A percentile compares a stretch with the other conserved stretches of the same genome.
phyloP scores from a whole-genome alignment of 2,113 vertebrate species.

The Dipodomys spectabilis region DNA sequence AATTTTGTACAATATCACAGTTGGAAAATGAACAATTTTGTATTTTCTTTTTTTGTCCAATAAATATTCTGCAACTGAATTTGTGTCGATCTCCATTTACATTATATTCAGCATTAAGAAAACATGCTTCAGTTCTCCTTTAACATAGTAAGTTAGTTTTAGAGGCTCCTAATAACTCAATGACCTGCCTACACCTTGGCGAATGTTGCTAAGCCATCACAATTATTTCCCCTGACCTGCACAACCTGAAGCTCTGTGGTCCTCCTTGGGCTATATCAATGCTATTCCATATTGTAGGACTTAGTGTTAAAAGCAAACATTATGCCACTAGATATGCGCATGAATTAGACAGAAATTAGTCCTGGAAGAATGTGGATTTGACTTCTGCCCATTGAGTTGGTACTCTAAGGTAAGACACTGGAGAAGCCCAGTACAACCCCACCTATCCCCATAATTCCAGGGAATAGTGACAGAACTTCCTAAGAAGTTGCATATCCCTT shows the following conservation, averaged over 20 bases:
- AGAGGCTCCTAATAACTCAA: not conserved
- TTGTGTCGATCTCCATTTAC: not conserved
- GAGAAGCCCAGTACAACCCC: not conserved
- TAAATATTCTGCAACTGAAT: not conserved
- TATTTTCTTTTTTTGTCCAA: not conserved
- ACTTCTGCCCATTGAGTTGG: too few species aligned
- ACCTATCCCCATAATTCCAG: not conserved
- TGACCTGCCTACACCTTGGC: not conserved
- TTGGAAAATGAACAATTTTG: not conserved
- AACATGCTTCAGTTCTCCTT: not conserved
- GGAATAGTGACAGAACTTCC: not conserved
- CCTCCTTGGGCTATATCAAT: not conserved
- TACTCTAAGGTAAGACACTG: not conserved
- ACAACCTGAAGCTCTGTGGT: not conserved
- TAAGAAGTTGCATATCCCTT: not conserved
- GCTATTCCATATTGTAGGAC: not conserved
- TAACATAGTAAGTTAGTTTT: not conserved
- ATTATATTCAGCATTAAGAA: not conserved
- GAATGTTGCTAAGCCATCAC: not conserved
- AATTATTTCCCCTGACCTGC: not conserved
- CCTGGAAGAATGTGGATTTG: not conserved
- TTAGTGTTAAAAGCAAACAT: not conserved
- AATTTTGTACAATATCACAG: not conserved
- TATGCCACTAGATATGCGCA: accelerated
- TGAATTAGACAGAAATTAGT: too few species aligned